Evolutionary conservation across 2,888 invertebrate genomes (phyloP).

Genomic region (Junonia oenone): DNA sequence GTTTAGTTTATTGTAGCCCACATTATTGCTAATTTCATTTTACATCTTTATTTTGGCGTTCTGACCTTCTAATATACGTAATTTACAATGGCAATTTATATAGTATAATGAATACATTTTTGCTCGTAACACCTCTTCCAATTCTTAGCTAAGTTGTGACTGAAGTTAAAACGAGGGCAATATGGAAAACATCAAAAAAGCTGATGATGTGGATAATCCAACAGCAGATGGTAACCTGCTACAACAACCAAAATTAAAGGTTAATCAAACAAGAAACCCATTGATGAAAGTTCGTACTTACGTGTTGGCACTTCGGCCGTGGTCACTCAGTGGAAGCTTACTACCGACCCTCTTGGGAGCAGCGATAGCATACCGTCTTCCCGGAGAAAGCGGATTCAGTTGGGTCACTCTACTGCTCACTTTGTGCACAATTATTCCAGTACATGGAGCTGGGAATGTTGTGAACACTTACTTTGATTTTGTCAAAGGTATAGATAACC

Average conservation of each 20-base stretch:
- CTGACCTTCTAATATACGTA: background rate
- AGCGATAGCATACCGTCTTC: slow-evolving; percentile 91
- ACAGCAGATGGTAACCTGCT: slow-evolving; percentile 66
- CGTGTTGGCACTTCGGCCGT: slow-evolving; percentile 92
- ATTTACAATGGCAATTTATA: slow-evolving; percentile 8
- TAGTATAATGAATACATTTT: slow-evolving; percentile 2
- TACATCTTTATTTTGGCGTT: background rate
- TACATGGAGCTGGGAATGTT: slow-evolving; percentile 97
- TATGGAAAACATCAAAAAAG: slow-evolving; percentile 41
- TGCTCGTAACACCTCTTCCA: background rate
- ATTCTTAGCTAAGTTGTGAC: slow-evolving; percentile 1
- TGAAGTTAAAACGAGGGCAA: slow-evolving; percentile 10
- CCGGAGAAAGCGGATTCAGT: slow-evolving; percentile 87
- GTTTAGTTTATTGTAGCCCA: slow-evolving; percentile 15
- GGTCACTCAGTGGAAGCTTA: slow-evolving; percentile 95
- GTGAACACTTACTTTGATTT: slow-evolving; percentile 98
- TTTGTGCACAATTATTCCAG: slow-evolving; percentile 91
- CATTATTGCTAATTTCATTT: slow-evolving; percentile 5
- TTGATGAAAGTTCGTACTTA: slow-evolving; percentile 94
- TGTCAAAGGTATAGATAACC: slow-evolving; percentile 94
- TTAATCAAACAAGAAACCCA: slow-evolving; percentile 65
- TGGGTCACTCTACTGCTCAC: slow-evolving; percentile 89
- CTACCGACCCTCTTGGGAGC: slow-evolving; percentile 95
- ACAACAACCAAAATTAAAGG: slow-evolving; percentile 63
- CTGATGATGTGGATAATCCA: slow-evolving; percentile 53